Conservation (phyloP, 2,888 invertebrate genomes). For the Microplitis manilae region DNA sequence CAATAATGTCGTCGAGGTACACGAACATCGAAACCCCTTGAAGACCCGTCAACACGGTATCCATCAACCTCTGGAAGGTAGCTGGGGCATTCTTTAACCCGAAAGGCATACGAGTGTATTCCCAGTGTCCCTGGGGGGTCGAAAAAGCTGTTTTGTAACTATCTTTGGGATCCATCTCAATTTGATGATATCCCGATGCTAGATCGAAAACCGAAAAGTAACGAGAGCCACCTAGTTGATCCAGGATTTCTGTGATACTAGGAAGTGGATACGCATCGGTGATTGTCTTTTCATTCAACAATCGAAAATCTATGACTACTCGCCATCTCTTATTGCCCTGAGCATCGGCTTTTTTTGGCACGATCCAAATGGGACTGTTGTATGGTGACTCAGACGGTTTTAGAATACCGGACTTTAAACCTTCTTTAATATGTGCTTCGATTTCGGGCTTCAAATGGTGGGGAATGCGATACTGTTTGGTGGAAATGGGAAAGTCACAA, state of each 20-base stretch:
- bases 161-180: neutral
- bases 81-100: constrained; percentile 18
- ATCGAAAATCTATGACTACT: constrained; percentile 9
- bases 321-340: constrained; percentile 5
- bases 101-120: constrained; percentile 20
- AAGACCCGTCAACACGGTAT: neutral
- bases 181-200: too few species aligned
- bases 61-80: constrained; percentile 13
- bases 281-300: constrained; percentile 19
- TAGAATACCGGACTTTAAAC: constrained; percentile 58
- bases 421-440: constrained; percentile 53
- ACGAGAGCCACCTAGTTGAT: constrained; percentile 6
- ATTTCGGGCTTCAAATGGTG: constrained; percentile 57
- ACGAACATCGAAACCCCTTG: neutral
- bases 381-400: constrained; percentile 1
- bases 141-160: constrained; percentile 26
- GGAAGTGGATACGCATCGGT: constrained; percentile 23
- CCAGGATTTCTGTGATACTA: constrained; percentile 2
- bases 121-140: constrained; percentile 14
- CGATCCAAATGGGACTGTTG: constrained; percentile 1
- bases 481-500: constrained; percentile 54
- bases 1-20: neutral
- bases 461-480: constrained; percentile 59
- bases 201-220: constrained; percentile 28
- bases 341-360: constrained; percentile 14